A percentile compares a stretch with the other conserved stretches of the same genome.
phyloP scores from a whole-genome alignment of 2,113 vertebrate genomes.

The Zingel zingel region DNA sequence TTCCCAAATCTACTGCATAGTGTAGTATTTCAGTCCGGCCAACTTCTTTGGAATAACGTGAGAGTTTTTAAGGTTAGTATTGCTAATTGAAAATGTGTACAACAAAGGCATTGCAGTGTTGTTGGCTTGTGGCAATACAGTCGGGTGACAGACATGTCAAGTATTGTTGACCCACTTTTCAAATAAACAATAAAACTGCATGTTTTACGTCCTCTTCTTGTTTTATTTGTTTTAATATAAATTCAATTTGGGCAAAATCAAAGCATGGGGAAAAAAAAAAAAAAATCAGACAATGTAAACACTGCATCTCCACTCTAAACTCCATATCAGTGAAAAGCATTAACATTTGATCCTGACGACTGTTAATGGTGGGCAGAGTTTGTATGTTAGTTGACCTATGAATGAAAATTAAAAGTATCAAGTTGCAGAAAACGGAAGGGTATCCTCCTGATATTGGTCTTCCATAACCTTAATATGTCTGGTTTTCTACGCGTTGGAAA shows the following conservation, averaged over 20 bases:
- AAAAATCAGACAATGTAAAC: neutral
- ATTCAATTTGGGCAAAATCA: neutral
- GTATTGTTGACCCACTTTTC: constrained; percentile 25
- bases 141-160: neutral
- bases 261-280: neutral
- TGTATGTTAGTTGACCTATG: neutral
- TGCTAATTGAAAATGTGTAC: neutral
- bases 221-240: constrained; percentile 1
- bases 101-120: constrained; percentile 26
- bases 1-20: neutral
- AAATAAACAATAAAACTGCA: constrained; percentile 55
- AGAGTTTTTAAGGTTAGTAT: constrained; percentile 36
- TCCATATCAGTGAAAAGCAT: neutral
- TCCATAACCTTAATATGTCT: neutral
- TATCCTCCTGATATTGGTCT: neutral
- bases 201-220: neutral
- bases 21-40: constrained; percentile 11
- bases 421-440: neutral
- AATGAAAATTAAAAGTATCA: no score
- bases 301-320: neutral
- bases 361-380: neutral
- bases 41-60: neutral
- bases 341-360: no score
- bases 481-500: no score
- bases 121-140: constrained; percentile 20